Conservation (phyloP, 2,113 vertebrate genomes). For the Strix uralensis region DNA sequence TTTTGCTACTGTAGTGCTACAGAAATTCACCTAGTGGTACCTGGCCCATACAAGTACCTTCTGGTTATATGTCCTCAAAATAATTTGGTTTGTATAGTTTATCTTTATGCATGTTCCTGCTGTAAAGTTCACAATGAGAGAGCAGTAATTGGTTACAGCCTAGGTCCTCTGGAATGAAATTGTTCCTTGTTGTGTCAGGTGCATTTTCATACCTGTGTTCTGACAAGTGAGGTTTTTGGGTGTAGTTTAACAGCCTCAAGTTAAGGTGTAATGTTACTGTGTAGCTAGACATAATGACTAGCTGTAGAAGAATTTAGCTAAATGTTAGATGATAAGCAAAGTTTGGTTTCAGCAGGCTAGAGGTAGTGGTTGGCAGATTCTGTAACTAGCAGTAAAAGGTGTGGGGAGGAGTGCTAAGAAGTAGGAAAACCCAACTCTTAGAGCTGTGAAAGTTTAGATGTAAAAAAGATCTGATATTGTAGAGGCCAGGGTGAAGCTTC, state of each 20-base stretch:
- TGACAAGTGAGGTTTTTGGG: background rate
- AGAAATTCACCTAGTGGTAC: background rate
- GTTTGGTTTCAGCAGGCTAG: background rate
- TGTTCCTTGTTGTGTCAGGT: background rate
- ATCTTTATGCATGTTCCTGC: background rate
- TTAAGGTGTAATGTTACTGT: background rate
- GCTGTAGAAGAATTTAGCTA: background rate
- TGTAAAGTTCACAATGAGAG: background rate
- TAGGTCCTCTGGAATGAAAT: background rate
- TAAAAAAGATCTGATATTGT: background rate
- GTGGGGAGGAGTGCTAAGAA: background rate
- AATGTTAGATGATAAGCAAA: background rate
- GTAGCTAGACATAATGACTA: background rate
- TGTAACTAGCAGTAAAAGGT: background rate
- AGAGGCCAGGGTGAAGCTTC: background rate
- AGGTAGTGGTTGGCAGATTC: background rate
- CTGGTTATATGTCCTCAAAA: background rate
- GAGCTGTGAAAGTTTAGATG: background rate
- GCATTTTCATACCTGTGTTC: background rate
- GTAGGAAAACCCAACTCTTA: background rate
- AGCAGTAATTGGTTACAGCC: background rate
- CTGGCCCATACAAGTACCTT: background rate
- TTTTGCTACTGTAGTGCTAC: background rate
- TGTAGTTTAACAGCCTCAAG: background rate
- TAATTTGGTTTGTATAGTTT: background rate